phyloP scores from a whole-genome alignment of 2,888 invertebrate genomes.

The Bombyx huttoni region DNA sequence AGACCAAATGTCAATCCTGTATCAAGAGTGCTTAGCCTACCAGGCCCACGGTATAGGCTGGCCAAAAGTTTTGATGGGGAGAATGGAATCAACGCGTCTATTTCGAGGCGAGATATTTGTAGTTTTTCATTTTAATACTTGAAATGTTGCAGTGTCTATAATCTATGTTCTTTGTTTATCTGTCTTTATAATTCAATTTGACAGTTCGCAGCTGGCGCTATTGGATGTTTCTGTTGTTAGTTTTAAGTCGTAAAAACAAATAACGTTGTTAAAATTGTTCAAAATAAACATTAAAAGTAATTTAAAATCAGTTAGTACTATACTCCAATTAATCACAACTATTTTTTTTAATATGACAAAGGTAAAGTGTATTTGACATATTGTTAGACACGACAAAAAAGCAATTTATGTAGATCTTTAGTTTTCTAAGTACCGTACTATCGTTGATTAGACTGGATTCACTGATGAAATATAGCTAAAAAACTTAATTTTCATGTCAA shows the following conservation, averaged over 20 bases:
- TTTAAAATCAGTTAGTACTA: neutral
- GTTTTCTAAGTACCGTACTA: neutral
- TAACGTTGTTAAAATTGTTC: conserved; percentile 6
- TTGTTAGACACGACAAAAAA: neutral
- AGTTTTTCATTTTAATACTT: too few species aligned
- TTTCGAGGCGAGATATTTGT: too few species aligned
- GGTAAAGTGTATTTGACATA: neutral
- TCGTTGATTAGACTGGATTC: neutral
- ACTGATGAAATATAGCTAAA: neutral
- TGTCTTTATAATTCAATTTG: conserved; percentile 19
- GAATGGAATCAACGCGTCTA: too few species aligned
- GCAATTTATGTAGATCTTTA: neutral
- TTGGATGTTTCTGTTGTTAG: conserved; percentile 40
- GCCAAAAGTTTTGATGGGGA: too few species aligned
- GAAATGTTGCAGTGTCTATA: too few species aligned
- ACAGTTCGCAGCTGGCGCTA: conserved; percentile 63
- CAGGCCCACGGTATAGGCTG: too few species aligned
- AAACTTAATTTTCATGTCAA: neutral
- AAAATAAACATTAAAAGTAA: neutral
- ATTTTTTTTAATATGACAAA: conserved; percentile 4
- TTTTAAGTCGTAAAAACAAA: conserved; percentile 29
- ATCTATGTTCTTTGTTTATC: too few species aligned
- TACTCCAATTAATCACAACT: neutral
- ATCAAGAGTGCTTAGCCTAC: too few species aligned
- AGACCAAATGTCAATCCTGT: too few species aligned